Conservation (phyloP, 1,140 invertebrate species). For the Camponotus vicinus region DNA sequence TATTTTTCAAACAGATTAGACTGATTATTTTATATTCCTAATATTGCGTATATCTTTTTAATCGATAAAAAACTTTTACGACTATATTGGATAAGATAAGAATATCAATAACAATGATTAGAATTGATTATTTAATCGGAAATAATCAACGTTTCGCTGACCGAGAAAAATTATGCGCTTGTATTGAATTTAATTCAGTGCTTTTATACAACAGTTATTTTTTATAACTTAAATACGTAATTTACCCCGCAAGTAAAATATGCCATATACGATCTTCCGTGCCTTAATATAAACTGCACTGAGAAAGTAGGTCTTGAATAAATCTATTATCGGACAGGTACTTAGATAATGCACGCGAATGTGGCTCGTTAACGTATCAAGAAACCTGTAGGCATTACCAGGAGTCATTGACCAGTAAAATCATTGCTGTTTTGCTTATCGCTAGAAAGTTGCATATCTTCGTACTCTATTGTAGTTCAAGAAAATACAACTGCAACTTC, state of each 20-base stretch:
- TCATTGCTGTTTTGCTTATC: slow-evolving; percentile 58
- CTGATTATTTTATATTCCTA: too few relatives aligned
- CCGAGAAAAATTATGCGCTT: neutral
- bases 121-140: neutral
- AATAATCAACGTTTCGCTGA: neutral
- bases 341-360: slow-evolving; percentile 30
- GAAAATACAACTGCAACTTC: slow-evolving; percentile 11
- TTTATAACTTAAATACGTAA: slow-evolving; percentile 15
- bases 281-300: slow-evolving; percentile 22
- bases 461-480: neutral
- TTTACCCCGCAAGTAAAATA: slow-evolving; percentile 5
- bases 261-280: neutral
- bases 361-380: neutral
- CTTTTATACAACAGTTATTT: slow-evolving; percentile 3
- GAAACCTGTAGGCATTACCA: slow-evolving; percentile 29
- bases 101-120: neutral
- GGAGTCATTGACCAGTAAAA: slow-evolving; percentile 56
- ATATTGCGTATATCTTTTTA: too few relatives aligned
- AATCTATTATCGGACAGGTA: slow-evolving; percentile 34
- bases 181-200: neutral
- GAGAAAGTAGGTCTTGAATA: slow-evolving; percentile 22
- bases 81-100: neutral
- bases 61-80: neutral
- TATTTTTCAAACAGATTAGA: too few relatives aligned
- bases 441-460: slow-evolving; percentile 15